Evolutionary conservation across 1,140 invertebrate species (phyloP), one percentile per base, ranked within the genome.

Genomic region (Anoplophora glabripennis): DNA sequence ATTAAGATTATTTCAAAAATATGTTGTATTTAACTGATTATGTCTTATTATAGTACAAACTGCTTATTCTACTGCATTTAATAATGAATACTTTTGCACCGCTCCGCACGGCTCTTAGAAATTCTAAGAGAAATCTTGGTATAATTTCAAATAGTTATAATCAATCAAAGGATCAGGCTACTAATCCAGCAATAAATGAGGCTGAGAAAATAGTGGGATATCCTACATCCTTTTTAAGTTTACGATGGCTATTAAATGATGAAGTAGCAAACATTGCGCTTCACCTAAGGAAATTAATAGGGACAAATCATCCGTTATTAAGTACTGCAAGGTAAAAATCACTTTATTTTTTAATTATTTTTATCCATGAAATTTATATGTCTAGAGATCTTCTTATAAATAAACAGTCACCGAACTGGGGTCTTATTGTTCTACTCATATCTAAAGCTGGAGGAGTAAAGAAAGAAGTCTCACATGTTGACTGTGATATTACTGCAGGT

Each of bases 131-230:
- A 28, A 28, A 5, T 28, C 21, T n/a, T n/a, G n/a, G 21, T 28
- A 28, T 28, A 5, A 28, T 28, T 28, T 28, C 21, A 28, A 28
- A 28, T 28, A 28, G 21, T 5, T 28, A 28, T 28, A 57, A 52
- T 45, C 46, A 0, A 56, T 53, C 54, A 46, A 49, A 38, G 45
- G 55, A 59, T 38, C 57, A n/a, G 35, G 48, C 9, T 59, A 57
- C 34, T 28, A 61, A 35, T 35, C 59, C 47, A 28, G 90, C 90
- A 1, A 89, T 96, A 10, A 88, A 88, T 35, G 92, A 96, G 72
- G 94, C 93, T 28, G 94, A 97, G 78, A 95, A 95, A 80, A 88
- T 97, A 48, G 93, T 98, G 14, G 94, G 94, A 0, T 96, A 96
- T 80, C 91, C 94, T 14, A 95, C 93, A 0, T 95, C 93, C 4